Base-by-base conservation (phyloP, 2,888 invertebrate genomes). In the Muschampia plurimacula region DNA sequence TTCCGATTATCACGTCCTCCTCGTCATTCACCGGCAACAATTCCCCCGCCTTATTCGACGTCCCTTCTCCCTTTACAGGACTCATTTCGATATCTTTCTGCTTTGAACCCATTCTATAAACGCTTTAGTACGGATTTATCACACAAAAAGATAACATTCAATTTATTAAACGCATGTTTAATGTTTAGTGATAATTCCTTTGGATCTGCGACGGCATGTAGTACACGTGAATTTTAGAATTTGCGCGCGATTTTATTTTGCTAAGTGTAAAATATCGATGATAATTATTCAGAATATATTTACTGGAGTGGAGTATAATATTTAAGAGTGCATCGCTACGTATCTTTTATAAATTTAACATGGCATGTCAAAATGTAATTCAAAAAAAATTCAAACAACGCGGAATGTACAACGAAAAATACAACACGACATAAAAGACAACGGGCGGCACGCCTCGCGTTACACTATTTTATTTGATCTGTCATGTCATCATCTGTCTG, bases 1-100 rank as follows among this genome's bases (percentile, higher is more conserved):
- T 85, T 12, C 95, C 95, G 64, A 95, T 95, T 71, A 95, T 93
- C 55, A 95, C 90, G 77, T 95, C 94, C 78, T 94, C 94, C 74
- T 94, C 93, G 66, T 92, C 92, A 44, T 86, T 83, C 5, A 85
- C 82, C 15, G 89, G 89, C 55, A 87, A 79, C 44, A 87, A 74
- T 52, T 84, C 86, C 3, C 83, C 86, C 3, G 75, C 32, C 64
- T 77, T 81, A 49, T 63, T 84, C n/a, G 82, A 80, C 57, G 79
- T 81, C 7, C 81, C 78, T 67, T 85, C 86, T 0, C 82, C 75
- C 74, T 87, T 92, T 57, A 93, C 89, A 6, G 92, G 90, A 74
- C 89, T 92, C 77, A 94, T 73, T 79, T 93, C 93, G 64, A 94
- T 94, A 77, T 92, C 93, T 82, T 91, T 93, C 73, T 90, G 89